Percentiles rank a stretch among this genome's conserved stretches.
phyloP scores from a whole-genome alignment of 2,113 vertebrate species.

The Myrmecobius fasciatus region DNA sequence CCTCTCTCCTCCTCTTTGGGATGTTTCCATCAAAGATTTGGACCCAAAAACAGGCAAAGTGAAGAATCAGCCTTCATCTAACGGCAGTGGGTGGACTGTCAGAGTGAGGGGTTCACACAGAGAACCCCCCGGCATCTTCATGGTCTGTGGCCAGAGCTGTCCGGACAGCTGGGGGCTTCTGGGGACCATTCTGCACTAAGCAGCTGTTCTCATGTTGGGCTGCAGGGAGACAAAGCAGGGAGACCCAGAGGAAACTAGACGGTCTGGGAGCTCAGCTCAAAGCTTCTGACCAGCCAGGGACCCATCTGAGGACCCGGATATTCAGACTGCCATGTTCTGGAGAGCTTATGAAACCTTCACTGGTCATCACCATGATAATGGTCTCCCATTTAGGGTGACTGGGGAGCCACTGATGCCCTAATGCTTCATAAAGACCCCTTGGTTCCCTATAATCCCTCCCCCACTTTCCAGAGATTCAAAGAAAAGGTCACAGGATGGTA shows the following conservation, averaged over 20 bases:
- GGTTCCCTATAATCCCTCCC: background rate
- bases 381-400: background rate
- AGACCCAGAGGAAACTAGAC: background rate
- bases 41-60: no score
- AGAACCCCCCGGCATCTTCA: background rate
- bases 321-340: background rate
- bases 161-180: background rate
- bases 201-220: background rate
- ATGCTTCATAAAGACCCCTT: background rate
- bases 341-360: background rate
- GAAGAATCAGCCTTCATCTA: background rate
- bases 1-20: background rate
- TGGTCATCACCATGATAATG: background rate
- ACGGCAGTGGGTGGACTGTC: background rate
- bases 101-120: background rate
- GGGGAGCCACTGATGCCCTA: background rate
- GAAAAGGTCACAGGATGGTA: no score
- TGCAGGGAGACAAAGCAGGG: background rate
- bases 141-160: background rate
- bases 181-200: background rate
- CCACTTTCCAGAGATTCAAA: background rate
- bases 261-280: background rate
- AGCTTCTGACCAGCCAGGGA: background rate
- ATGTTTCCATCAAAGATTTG: background rate
- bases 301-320: background rate